Evolutionary conservation across 2,113 vertebrate genomes (phyloP).

Genomic region (Dasypus novemcinctus): DNA sequence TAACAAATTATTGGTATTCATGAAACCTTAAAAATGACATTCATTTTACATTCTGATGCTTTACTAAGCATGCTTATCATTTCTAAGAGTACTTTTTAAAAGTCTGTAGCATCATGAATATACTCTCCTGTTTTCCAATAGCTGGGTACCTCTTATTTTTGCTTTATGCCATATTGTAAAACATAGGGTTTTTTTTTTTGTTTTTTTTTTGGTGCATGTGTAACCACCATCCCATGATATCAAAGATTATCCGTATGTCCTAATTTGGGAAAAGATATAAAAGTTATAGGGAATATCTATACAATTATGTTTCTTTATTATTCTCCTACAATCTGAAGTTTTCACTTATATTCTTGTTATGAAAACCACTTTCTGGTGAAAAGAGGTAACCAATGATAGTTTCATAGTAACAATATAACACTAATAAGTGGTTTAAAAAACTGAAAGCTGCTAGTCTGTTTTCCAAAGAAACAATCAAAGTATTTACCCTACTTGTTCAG

Average conservation of each 20-base stretch:
- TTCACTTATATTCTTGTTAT: not conserved
- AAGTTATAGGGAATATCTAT: not conserved
- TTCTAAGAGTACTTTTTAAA: not conserved
- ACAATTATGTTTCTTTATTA: not conserved
- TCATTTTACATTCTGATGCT: not conserved
- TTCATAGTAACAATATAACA: not conserved
- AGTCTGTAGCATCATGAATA: not conserved
- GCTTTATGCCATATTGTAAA: not conserved
- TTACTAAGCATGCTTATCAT: not conserved
- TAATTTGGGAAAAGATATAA: not conserved
- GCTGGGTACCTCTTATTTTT: not conserved
- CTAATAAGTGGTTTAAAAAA: not conserved
- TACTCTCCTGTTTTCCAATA: not conserved
- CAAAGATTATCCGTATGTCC: not conserved
- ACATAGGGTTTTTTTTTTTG: too few species aligned
- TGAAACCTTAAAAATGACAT: not conserved
- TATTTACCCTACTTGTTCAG: not conserved
- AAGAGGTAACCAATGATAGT: not conserved
- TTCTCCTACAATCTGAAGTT: not conserved
- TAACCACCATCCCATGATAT: not conserved
- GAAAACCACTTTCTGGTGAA: not conserved
- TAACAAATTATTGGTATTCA: not conserved
- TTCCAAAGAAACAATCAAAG: not conserved
- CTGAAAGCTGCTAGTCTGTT: not conserved
- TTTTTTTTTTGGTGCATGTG: not conserved